Evolutionary conservation across 2,113 vertebrate species (phyloP).

Genomic region (Ginglymostoma cirratum): DNA sequence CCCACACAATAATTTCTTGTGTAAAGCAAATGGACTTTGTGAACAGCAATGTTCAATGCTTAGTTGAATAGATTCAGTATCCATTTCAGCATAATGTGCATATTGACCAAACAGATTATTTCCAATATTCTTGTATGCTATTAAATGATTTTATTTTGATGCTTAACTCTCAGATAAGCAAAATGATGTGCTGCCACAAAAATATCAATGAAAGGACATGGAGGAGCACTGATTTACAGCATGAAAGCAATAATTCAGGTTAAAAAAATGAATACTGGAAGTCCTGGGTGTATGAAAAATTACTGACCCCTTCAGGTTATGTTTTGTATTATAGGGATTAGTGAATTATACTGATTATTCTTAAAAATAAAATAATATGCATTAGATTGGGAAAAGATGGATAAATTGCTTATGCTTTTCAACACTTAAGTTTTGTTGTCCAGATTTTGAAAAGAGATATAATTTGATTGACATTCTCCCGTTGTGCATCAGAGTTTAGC

Average conservation of each 20-base stretch:
- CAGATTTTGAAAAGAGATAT: background rate
- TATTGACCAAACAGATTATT: background rate
- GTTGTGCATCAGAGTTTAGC: background rate
- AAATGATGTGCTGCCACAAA: background rate
- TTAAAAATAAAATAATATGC: background rate
- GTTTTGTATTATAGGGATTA: background rate
- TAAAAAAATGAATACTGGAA: background rate
- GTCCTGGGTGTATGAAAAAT: background rate
- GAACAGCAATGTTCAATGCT: background rate
- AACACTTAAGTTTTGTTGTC: background rate
- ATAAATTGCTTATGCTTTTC: background rate
- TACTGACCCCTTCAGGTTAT: background rate
- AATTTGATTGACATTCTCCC: background rate
- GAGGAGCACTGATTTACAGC: background rate
- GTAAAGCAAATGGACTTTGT: background rate
- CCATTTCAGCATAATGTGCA: background rate
- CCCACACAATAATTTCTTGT: too few relatives aligned
- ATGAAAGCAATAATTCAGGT: background rate
- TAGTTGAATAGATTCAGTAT: background rate
- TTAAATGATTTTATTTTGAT: background rate
- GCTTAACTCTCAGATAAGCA: background rate
- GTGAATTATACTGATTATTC: background rate
- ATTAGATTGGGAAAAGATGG: background rate
- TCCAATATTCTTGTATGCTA: background rate
- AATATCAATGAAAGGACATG: background rate